Evolutionary conservation across 1,140 invertebrate genomes (phyloP).

Genomic region (Metaphire vulgaris): DNA sequence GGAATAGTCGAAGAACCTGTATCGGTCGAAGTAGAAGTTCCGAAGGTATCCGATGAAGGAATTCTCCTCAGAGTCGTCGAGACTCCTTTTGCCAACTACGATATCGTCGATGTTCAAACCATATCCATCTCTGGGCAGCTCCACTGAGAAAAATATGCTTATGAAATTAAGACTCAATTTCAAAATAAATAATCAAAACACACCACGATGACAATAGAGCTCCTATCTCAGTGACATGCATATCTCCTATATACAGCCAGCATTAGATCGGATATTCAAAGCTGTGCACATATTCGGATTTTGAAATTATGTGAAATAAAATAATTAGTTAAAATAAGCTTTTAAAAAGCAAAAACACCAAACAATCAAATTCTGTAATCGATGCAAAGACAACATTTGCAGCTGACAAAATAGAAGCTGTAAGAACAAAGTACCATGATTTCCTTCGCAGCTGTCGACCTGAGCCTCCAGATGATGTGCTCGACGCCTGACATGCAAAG

Average conservation of each 20-base stretch:
- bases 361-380: not conserved
- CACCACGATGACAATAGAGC: too few relatives aligned
- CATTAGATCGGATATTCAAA: too few relatives aligned
- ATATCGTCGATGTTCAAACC: slow-evolving; percentile 32
- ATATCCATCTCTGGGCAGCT: slow-evolving; percentile 31
- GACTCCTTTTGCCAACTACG: slow-evolving; percentile 25
- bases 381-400: not conserved
- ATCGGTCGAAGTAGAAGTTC: slow-evolving; percentile 36
- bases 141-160: not conserved
- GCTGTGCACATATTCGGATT: too few relatives aligned
- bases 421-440: not conserved
- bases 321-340: not conserved
- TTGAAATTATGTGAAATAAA: not conserved
- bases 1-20: slow-evolving; percentile 33
- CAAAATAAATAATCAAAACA: too few relatives aligned
- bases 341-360: not conserved
- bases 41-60: slow-evolving; percentile 41
- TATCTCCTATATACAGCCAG: too few relatives aligned
- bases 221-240: too few relatives aligned
- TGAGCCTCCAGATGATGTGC: slow-evolving; percentile 41
- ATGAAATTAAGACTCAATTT: too few relatives aligned
- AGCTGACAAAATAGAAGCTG: not conserved
- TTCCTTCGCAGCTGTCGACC: slow-evolving; percentile 38
- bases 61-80: slow-evolving; percentile 20
- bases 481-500: slow-evolving; percentile 40